Evolutionary conservation across 2,113 vertebrate species (phyloP), one percentile per base, ranked within the genome.

Genomic region (Ctenodactylus gundi): DNA sequence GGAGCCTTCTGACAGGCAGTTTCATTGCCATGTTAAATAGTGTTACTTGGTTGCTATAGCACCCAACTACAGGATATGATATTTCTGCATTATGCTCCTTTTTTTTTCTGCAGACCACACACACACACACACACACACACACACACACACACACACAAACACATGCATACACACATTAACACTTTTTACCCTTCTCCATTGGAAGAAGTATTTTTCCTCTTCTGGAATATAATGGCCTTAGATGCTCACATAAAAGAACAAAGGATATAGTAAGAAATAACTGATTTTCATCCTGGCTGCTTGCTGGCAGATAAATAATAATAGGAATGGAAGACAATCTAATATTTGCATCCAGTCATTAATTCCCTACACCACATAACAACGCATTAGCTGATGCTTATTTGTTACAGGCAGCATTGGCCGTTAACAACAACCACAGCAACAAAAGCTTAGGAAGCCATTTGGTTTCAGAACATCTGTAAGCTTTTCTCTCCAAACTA

Each of bases 401-500:
- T 60, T 73, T 82, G 49, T 31, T 88, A 76, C 31, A 95, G 64
- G 57, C 9, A n/a, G 51, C 15, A 41, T 17, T 72, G 46, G 39
- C 55, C 91, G 65, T 85, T 70, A 82, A 64, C 20, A 95, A 92
- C n/a, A n/a, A n/a, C n/a, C n/a, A n/a, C n/a, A n/a, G n/a, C n/a
- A n/a, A 85, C 62, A 70, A 85, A 83, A 73, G 15, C 29, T 53
- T 36, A 6, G 39, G 31, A 64, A 8, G 8, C 17, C 44, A 92
- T 3, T 8, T 72, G 76, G 39, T 89, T 13, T 70, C 41, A 64
- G 39, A 31, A 4, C 75, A 27, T 41, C 78, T 81, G 4, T 53
- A 91, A 72, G 4, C 1, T 80, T 84, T 83, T 65, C 21, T 75
- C 39, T 85, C 7, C 27, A 70, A 53, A 21, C 62, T 34, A 51